phyloP scores from a whole-genome alignment of 2,888 invertebrate species.

The Acleris cristana region DNA sequence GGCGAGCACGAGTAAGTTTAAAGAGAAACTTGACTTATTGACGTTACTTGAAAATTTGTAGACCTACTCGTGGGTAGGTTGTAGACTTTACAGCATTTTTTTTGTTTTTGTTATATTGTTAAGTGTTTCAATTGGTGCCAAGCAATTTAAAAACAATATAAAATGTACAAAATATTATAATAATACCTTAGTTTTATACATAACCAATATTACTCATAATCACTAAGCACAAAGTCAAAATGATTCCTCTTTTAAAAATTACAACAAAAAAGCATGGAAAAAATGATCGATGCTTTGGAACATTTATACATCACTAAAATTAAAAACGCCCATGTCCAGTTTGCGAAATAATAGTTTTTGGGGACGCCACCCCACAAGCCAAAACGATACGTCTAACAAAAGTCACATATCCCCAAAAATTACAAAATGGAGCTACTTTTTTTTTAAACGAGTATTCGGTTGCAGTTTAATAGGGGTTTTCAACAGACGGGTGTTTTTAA shows the following conservation, averaged over 20 bases:
- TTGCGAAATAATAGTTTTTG: slow-evolving; percentile 33
- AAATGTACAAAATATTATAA: too few species aligned
- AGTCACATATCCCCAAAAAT: slow-evolving; percentile 66
- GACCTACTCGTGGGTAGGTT: too few species aligned
- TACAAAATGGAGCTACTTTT: slow-evolving; percentile 49
- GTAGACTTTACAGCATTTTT: too few species aligned
- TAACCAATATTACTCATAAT: too few species aligned
- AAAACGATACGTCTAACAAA: slow-evolving; percentile 67
- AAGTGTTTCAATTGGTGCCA: too few species aligned
- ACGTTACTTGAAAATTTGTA: too few species aligned
- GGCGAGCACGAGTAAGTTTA: too few species aligned
- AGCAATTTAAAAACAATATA: too few species aligned
- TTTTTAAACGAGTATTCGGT: slow-evolving; percentile 64
- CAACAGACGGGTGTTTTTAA: slow-evolving; percentile 49
- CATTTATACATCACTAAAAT: slow-evolving; percentile 45
- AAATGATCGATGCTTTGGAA: neutral
- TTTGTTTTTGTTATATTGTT: too few species aligned
- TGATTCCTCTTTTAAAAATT: neutral
- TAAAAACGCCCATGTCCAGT: slow-evolving; percentile 50
- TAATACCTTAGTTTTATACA: too few species aligned
- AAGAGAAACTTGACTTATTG: too few species aligned
- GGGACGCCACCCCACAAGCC: slow-evolving; percentile 40
- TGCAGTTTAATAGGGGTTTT: slow-evolving; percentile 71
- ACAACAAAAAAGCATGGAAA: neutral
- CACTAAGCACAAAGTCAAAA: too few species aligned